Evolutionary conservation across 2,888 invertebrate species (phyloP).

Genomic region (Acrocera orbiculus): DNA sequence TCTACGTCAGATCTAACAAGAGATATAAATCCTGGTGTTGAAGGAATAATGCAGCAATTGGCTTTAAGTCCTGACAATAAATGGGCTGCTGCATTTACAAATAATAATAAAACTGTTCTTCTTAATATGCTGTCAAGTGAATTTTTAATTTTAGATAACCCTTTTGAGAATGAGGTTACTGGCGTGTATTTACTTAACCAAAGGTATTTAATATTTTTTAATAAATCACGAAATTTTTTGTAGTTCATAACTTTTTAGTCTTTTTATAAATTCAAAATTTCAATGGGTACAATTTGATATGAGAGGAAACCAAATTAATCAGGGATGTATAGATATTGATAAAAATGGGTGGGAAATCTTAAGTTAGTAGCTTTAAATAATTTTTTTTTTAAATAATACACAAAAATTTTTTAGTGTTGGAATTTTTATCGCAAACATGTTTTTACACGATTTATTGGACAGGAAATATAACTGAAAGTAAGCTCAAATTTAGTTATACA

Average conservation of each 20-base stretch:
- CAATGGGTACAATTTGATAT: slow-evolving; percentile 64
- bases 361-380: slow-evolving; percentile 31
- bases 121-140: slow-evolving; percentile 90
- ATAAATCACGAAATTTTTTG: not conserved
- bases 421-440: slow-evolving; percentile 48
- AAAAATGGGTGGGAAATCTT: slow-evolving; percentile 55
- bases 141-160: slow-evolving; percentile 70
- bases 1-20: slow-evolving; percentile 88
- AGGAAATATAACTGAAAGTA: slow-evolving; percentile 58
- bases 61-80: slow-evolving; percentile 88
- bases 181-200: slow-evolving; percentile 50
- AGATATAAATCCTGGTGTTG: slow-evolving; percentile 81
- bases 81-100: slow-evolving; percentile 89
- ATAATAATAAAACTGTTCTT: slow-evolving; percentile 86
- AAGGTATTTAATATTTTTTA: slow-evolving; percentile 23
- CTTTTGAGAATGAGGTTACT: slow-evolving; percentile 47
- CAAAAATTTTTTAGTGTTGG: slow-evolving; percentile 45
- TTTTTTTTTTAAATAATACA: not conserved
- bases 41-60: slow-evolving; percentile 90
- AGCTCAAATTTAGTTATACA: slow-evolving; percentile 47
- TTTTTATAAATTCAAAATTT: slow-evolving; percentile 58
- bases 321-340: slow-evolving; percentile 38
- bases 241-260: slow-evolving; percentile 24
- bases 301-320: slow-evolving; percentile 51
- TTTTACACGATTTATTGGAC: slow-evolving; percentile 66